phyloP scores from a whole-genome alignment of 2,797 vertebrate genomes.

The Oreochromis mossambicus region DNA sequence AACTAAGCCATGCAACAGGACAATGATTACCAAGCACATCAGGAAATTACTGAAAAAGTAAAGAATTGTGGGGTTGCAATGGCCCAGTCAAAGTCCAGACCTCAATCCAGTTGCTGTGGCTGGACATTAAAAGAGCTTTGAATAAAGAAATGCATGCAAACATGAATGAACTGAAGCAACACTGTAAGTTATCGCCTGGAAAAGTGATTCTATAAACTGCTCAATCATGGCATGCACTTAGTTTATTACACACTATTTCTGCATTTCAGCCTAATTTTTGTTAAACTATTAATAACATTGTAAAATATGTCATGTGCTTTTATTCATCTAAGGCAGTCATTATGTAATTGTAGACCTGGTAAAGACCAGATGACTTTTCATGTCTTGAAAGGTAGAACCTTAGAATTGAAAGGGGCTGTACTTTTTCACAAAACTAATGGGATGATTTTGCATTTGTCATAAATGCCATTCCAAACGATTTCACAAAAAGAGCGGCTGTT shows the following conservation, averaged over 20 bases:
- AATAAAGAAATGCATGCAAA: background rate
- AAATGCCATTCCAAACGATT: background rate
- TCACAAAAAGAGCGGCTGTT: background rate
- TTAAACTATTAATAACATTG: background rate
- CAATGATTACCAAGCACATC: background rate
- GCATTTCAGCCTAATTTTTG: background rate
- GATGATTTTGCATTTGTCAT: background rate
- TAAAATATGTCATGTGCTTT: background rate
- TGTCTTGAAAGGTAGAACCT: background rate
- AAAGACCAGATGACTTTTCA: background rate
- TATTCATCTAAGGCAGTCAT: background rate
- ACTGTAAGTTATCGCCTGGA: background rate
- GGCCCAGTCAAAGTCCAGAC: background rate
- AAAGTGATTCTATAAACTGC: background rate
- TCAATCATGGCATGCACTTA: background rate
- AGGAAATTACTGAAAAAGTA: background rate
- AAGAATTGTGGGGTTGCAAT: background rate
- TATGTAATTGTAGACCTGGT: background rate
- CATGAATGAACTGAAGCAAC: background rate
- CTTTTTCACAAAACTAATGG: background rate
- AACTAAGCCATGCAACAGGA: background rate
- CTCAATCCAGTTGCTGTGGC: background rate
- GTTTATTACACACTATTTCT: background rate
- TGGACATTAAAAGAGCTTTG: background rate
- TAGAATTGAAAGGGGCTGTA: background rate